Base-by-base conservation (phyloP, 1,140 invertebrate genomes). In the Drosophila bocki region DNA sequence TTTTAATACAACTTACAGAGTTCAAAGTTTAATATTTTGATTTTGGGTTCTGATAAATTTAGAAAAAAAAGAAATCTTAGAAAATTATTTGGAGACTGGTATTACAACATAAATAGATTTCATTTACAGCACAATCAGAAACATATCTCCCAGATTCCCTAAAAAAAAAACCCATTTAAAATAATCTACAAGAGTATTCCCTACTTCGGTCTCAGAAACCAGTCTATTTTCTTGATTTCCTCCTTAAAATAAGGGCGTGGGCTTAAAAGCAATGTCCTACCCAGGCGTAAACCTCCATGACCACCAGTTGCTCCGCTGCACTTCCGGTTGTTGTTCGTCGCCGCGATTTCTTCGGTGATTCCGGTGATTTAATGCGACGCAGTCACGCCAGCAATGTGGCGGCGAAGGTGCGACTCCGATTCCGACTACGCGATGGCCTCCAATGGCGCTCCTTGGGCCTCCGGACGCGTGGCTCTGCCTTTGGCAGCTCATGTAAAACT, bases 341-440 rank as follows among this genome's bases (percentile, higher is more conserved):
- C 67, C 37, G 61, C 29, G 61, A 51, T 51, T 71, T 71, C 56
- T 58, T 29, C 12, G 54, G 29, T 26, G 61, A 82, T 33, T 47
- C 61, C 78, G 79, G 74, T 88, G 85, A 88, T 88, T 88, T 88
- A 88, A 88, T 88, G 67, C 85, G 63, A 78, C 51, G 81, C 85
- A 85, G 78, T 79, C 85, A 88, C 85, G 85, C 63, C 60, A 85
- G 57, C 37, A 74, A 88, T 88, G 76, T 77, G 54, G 1, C 35
- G 39, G 67, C 19, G 33, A 44, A 17, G 15, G 37, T 37, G 58
- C 50, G 33, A 35, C 47, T 47, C 11, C 42, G 26, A 22, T 26
- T 63, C 41, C 22, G 15, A 62, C 32, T 63, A 8, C 44, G 13
- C 22, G 37, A 19, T 65, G 54, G 53, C 58, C 44, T 41, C 45